Conservation (phyloP, 1,140 invertebrate genomes). For the Idris sp. region DNA sequence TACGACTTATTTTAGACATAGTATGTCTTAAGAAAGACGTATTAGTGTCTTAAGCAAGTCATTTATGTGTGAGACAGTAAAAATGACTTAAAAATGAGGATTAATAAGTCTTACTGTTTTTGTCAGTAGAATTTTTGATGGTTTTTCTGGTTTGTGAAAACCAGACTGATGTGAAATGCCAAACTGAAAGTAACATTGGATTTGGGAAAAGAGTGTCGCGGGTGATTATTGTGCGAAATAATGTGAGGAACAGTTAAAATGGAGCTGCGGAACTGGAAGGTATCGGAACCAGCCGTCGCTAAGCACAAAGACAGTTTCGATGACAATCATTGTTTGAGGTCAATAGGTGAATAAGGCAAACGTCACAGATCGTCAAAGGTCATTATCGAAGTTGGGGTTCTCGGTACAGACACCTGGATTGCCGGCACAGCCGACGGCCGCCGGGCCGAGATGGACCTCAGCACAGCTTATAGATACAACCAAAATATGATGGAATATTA, state of each 20-base stretch:
- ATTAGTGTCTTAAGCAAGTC: too few relatives aligned
- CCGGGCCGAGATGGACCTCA: slow-evolving; percentile 87
- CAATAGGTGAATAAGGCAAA: slow-evolving; percentile 59
- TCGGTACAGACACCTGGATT: slow-evolving; percentile 68
- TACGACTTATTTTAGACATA: too few relatives aligned
- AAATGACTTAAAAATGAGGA: too few relatives aligned
- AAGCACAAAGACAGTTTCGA: slow-evolving; percentile 71
- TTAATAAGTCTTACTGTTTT: too few relatives aligned
- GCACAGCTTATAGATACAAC: slow-evolving; percentile 96
- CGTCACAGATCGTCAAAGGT: slow-evolving; percentile 54
- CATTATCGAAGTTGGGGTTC: slow-evolving; percentile 60
- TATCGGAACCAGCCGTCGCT: slow-evolving; percentile 69
- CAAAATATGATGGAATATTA: slow-evolving; percentile 99
- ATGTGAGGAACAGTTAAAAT: slow-evolving; percentile 45
- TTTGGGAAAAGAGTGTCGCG: too few relatives aligned
- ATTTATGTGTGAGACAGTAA: too few relatives aligned
- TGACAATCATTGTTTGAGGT: slow-evolving; percentile 71
- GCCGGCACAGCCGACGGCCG: slow-evolving; percentile 71
- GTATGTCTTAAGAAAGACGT: too few relatives aligned
- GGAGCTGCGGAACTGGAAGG: slow-evolving; percentile 65
- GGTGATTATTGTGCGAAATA: slow-evolving; percentile 14
- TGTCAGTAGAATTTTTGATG: too few relatives aligned
- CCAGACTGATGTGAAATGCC: too few relatives aligned
- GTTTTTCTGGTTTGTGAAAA: too few relatives aligned
- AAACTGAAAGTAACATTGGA: too few relatives aligned